phyloP scores from a whole-genome alignment of 1,140 invertebrate genomes.

The Pissodes strobi region DNA sequence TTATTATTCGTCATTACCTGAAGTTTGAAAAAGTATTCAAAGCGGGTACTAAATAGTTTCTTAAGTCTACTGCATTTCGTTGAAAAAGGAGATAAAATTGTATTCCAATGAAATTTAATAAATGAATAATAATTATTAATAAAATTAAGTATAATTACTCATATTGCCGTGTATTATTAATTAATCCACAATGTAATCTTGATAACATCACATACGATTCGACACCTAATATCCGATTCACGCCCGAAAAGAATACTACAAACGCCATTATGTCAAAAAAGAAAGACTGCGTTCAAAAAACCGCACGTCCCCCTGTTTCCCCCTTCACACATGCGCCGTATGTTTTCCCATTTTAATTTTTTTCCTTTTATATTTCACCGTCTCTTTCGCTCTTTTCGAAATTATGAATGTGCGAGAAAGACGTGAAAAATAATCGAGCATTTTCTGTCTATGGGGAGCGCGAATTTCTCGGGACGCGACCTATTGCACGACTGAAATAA shows the following conservation, averaged over 20 bases:
- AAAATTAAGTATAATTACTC: too few relatives aligned
- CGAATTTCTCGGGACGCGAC: conserved; percentile 12
- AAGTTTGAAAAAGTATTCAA: too few relatives aligned
- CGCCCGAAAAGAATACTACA: conserved; percentile 31
- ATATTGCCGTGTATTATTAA: too few relatives aligned
- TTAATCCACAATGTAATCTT: too few relatives aligned
- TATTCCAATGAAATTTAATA: too few relatives aligned
- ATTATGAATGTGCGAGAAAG: conserved; percentile 33
- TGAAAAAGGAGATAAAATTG: too few relatives aligned
- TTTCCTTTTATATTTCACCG: conserved; percentile 37
- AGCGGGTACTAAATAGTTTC: too few relatives aligned
- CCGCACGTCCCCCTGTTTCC: conserved; percentile 29
- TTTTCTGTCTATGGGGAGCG: conserved; percentile 34
- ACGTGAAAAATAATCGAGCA: conserved; percentile 35
- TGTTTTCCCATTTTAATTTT: conserved; percentile 46
- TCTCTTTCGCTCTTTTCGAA: conserved; percentile 33
- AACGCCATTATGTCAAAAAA: conserved; percentile 35
- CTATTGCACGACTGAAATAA: conserved; percentile 18
- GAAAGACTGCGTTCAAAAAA: conserved; percentile 10
- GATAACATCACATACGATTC: too few relatives aligned
- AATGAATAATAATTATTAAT: too few relatives aligned
- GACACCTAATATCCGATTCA: too few relatives aligned
- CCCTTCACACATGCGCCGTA: conserved; percentile 44
- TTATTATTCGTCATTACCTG: too few relatives aligned
- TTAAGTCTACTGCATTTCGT: too few relatives aligned